These are phyloP conservation scores for Eucidaris tribuloides DNA, from an alignment of 35 echinoderm and acorn worm species.

Conservation along the genomic window DNA sequence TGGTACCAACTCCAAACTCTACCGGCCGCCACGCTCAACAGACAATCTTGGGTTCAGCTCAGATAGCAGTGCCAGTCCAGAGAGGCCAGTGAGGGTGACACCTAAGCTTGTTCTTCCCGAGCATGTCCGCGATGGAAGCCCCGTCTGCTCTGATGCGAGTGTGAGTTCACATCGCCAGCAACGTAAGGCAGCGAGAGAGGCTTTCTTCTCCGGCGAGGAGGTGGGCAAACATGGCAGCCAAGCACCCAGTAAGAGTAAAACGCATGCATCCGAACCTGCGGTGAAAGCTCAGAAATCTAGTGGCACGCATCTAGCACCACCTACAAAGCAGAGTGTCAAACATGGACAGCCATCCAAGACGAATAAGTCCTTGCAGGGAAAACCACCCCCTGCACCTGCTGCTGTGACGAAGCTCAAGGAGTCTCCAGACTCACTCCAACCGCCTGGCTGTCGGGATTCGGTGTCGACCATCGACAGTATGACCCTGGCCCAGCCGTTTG, in stretches of 20 bases:
- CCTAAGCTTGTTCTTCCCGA: constrained; percentile 9
- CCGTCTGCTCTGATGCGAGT: too few relatives aligned
- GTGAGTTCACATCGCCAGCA: neutral
- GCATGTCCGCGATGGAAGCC: neutral
- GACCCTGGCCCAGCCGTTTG: constrained; percentile 61
- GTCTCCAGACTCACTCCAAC: neutral
- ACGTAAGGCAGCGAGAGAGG: neutral
- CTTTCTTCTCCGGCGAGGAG: neutral
- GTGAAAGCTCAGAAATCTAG: too few relatives aligned
- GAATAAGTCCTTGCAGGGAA: neutral
- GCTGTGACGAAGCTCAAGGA: neutral
- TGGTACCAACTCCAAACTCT: constrained; percentile 36
- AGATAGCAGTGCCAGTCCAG: constrained; percentile 79
- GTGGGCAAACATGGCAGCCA: neutral
- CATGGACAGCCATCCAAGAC: neutral
- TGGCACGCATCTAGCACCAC: constrained; percentile 17
- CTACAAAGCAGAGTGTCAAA: constrained; percentile 15
- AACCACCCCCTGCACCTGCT: constrained; percentile 4
- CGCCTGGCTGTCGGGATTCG: constrained; percentile 39
- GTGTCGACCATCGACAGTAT: constrained; percentile 76
- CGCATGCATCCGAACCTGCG: neutral
- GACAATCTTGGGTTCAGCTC: constrained; percentile 81
- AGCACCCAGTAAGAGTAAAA: neutral
- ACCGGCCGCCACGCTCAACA: constrained; percentile 45
- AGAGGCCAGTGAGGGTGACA: constrained; percentile 3